A percentile compares a stretch with the other conserved stretches of the same genome.
Evolutionary conservation across 2,113 vertebrate genomes (phyloP).

Genomic region (Oncorhynchus tshawytscha): DNA sequence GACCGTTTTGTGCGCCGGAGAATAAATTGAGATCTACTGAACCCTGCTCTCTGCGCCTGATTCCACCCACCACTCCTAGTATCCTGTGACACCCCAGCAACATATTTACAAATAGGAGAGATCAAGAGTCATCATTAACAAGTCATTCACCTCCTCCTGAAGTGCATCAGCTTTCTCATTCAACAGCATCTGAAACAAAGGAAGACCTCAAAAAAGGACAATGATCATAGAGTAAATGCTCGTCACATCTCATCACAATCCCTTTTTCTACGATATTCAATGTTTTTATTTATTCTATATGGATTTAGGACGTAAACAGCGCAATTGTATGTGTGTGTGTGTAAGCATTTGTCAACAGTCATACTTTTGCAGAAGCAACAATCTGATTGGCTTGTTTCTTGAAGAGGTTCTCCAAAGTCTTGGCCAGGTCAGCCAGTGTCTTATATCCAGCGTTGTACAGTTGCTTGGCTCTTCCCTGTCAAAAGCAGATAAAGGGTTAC

Average conservation of each 20-base stretch:
- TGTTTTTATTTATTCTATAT: too few relatives aligned
- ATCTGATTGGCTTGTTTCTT: slow-evolving; percentile 85
- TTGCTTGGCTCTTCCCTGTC: slow-evolving; percentile 90
- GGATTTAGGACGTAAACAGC: too few relatives aligned
- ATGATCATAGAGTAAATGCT: neutral
- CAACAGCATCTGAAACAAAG: slow-evolving; percentile 86
- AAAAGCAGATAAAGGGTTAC: neutral
- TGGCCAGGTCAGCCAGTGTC: slow-evolving; percentile 83
- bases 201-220: neutral
- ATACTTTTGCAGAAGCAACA: slow-evolving; percentile 89
- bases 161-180: slow-evolving; percentile 91
- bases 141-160: slow-evolving; percentile 87
- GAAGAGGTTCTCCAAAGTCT: slow-evolving; percentile 79
- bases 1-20: too few relatives aligned
- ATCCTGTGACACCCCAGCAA: neutral
- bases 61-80: too few relatives aligned
- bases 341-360: slow-evolving; percentile 8
- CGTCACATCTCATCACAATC: too few relatives aligned
- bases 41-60: too few relatives aligned
- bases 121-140: slow-evolving; percentile 79
- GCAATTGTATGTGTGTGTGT: neutral
- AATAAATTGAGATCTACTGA: too few relatives aligned
- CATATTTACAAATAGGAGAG: slow-evolving; percentile 55
- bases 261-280: too few relatives aligned
- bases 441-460: slow-evolving; percentile 87